Evolutionary conservation across 2,888 invertebrate genomes (phyloP), one percentile per base, ranked within the genome.

Genomic region (Drosophila imparisetae): DNA sequence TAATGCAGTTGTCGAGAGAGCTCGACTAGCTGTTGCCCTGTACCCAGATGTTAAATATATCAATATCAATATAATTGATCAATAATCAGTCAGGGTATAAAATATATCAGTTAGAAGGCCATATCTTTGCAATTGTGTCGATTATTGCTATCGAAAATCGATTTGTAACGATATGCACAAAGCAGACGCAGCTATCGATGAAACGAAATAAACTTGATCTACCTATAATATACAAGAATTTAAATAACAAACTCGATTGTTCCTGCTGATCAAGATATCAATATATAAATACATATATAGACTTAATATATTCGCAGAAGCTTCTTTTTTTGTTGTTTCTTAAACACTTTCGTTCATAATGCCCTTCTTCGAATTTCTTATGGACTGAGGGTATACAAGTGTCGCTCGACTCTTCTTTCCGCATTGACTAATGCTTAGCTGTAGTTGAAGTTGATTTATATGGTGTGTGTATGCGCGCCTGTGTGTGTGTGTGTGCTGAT

Each of bases 391-490:
- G 40, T 29, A 30, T 34, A 45, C 27, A 21, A 50, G 13, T n/a
- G 32, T 34, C 24, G 27, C 13, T 27, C 36, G 18, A 49, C 15
- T 34, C 48, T 34, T 27, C n/a, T 38, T 29, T 48, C 24, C 57
- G 61, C 60, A 68, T 61, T 74, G 57, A 74, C 48, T 52, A 63
- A 73, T 69, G 75, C 63, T 66, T 49, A 64, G 49, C 57, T 65
- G 52, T 60, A 71, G 71, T 62, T 52, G 40, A 75, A 65, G 45
- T 71, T 75, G 71, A 78, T 80, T 71, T 71, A 80, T 74, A 38
- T 52, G 32, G 38, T 50, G 30, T 53, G 15, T 27, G 15, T 53
- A 24, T 27, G 11, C 5, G n/a, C 11, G n/a, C 5, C 53, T 24
- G 13, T 58, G 24, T 29, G 18, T 45, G 10, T 27, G 10, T 36